Evolutionary conservation across 2,797 vertebrate species (phyloP).

Genomic region (Anableps anableps): DNA sequence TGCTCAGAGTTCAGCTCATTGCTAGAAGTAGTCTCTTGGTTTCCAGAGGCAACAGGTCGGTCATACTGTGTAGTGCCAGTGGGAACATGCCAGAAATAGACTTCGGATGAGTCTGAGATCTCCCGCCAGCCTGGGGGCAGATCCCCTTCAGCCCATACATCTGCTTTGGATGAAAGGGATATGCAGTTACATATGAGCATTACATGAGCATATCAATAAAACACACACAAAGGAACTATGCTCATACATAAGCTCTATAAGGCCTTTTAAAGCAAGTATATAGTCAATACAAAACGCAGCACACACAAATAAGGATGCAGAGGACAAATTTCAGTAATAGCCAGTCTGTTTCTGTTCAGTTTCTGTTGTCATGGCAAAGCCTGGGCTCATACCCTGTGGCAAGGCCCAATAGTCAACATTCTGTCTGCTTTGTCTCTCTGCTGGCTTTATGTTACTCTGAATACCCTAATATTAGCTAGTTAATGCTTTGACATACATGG

Average conservation of each 20-base stretch:
- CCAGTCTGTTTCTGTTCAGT: constrained; percentile 69
- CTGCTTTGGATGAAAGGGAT: constrained; percentile 76
- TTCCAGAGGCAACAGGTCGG: constrained; percentile 80
- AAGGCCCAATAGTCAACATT: constrained; percentile 46
- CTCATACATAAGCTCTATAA: neutral
- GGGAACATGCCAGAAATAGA: constrained; percentile 96
- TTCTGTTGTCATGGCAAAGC: constrained; percentile 86
- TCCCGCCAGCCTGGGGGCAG: constrained; percentile 95
- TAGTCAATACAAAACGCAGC: neutral
- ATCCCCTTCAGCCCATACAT: constrained; percentile 91
- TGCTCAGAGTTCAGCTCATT: constrained; percentile 64
- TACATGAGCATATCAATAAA: neutral
- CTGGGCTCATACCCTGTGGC: constrained; percentile 59
- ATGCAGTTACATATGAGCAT: constrained; percentile 6
- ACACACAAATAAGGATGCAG: constrained; percentile 40
- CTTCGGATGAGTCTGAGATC: constrained; percentile 89
- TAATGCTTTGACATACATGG: constrained; percentile 25
- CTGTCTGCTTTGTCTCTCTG: constrained; percentile 14
- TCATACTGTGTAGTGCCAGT: constrained; percentile 94
- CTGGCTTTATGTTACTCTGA: constrained; percentile 17
- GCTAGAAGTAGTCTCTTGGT: constrained; percentile 42
- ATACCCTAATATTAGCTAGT: constrained; percentile 5
- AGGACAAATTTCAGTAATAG: constrained; percentile 68
- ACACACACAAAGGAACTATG: neutral
- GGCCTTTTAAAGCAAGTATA: neutral